Conservation (phyloP, 2,888 invertebrate species). For the Lasioglossum calceatum region DNA sequence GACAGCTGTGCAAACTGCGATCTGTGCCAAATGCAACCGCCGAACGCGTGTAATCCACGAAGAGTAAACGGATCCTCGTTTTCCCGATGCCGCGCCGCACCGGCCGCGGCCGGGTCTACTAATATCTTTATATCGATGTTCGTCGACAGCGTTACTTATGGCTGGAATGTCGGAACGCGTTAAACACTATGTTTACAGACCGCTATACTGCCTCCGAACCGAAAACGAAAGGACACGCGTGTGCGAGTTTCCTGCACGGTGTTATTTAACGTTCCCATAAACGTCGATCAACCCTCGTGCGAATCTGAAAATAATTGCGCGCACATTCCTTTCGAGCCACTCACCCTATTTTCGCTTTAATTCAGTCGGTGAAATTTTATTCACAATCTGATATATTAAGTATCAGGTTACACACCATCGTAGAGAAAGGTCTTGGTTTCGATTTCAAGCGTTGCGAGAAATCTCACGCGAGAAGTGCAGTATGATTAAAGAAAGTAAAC, state of each 20-base stretch:
- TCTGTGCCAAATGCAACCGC: constrained; percentile 54
- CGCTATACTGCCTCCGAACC: background rate
- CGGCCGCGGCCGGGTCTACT: background rate
- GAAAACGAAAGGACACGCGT: background rate
- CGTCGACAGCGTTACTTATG: constrained; percentile 27
- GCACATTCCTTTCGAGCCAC: background rate
- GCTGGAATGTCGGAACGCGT: constrained; percentile 12
- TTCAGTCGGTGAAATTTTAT: no score
- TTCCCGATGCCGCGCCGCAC: constrained; percentile 1
- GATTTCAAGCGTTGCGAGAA: no score
- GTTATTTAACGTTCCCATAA: background rate
- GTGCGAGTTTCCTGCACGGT: background rate
- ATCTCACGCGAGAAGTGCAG: background rate
- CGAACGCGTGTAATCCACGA: constrained; percentile 28
- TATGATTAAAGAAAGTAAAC: constrained; percentile 1
- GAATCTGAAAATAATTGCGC: background rate
- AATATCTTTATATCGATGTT: constrained; percentile 49
- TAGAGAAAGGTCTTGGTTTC: no score
- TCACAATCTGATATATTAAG: no score
- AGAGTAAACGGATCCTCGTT: constrained; percentile 16
- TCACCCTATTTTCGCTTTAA: background rate
- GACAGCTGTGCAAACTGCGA: constrained; percentile 47
- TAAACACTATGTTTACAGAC: background rate
- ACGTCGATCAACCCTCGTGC: background rate
- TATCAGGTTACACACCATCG: no score